Conservation (phyloP, 2,888 invertebrate genomes). For the Hedychridium roseum region DNA sequence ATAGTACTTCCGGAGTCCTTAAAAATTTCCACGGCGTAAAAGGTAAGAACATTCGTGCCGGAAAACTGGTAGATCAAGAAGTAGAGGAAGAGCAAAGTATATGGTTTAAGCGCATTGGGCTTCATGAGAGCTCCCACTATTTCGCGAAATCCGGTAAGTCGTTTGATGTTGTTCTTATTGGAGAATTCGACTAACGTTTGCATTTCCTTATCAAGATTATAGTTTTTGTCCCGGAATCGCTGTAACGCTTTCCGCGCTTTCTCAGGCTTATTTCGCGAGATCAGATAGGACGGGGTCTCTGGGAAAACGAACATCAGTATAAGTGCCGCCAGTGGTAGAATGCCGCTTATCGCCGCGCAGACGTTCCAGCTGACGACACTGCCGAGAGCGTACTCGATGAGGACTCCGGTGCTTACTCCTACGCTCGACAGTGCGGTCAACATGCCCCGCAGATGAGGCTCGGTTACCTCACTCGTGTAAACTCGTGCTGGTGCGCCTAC, state of each 20-base stretch:
- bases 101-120: slow-evolving; percentile 73
- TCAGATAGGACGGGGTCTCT: slow-evolving; percentile 77
- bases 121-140: slow-evolving; percentile 68
- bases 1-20: slow-evolving; percentile 69
- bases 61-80: slow-evolving; percentile 78
- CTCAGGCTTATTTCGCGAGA: slow-evolving; percentile 69
- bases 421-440: slow-evolving; percentile 77
- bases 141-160: slow-evolving; percentile 66
- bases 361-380: slow-evolving; percentile 71
- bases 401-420: slow-evolving; percentile 76
- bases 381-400: slow-evolving; percentile 71
- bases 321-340: slow-evolving; percentile 70
- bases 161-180: slow-evolving; percentile 71
- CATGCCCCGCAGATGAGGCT: slow-evolving; percentile 79
- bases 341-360: slow-evolving; percentile 71
- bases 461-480: slow-evolving; percentile 76
- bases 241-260: slow-evolving; percentile 69
- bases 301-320: slow-evolving; percentile 72
- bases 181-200: slow-evolving; percentile 70
- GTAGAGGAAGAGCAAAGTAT: slow-evolving; percentile 70
- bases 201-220: slow-evolving; percentile 71
- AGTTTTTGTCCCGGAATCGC: slow-evolving; percentile 71
- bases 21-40: slow-evolving; percentile 75
- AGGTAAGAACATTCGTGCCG: slow-evolving; percentile 75
- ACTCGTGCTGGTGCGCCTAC: slow-evolving; percentile 76